Base-by-base conservation (phyloP, 2,888 invertebrate genomes). In the Abrostola tripartita region DNA sequence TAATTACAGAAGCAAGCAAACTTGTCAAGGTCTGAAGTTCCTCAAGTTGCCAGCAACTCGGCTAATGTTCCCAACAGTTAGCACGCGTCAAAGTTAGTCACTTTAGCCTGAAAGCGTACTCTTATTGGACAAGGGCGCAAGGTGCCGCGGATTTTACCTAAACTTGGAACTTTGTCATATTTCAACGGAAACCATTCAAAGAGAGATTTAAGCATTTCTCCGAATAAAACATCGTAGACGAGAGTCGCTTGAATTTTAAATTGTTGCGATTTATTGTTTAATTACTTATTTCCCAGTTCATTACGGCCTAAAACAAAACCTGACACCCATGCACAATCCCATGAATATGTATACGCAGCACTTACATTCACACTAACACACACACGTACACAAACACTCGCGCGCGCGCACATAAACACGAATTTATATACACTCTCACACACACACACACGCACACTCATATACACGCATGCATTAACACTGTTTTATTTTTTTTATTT, bases 31-130 rank as follows among this genome's bases (percentile, higher is more conserved):
- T 78, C 71, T 72, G 61, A 61, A 66, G 73, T 79, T 73, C 61
- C 47, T 61, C 58, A 77, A 81, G 78, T 83, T 81, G 66, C 49
- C 53, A 67, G 54, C 55, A 69, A 58, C 49, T 57, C 57, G 65
- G 66, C 76, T 83, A 83, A 83, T 83, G 80, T 80, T 81, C 71
- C 42, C 68, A 68, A 74, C 74, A 76, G 81, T 82, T 81, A 80
- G 74, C 75, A 80, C 73, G 82, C 75, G 82, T 82, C 81, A 74
- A 81, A 80, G 68, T 78, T 79, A 71, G 55, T 61, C 56, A 73
- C 71, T 72, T 71, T 64, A 57, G 66, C 55, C 57, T 55, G 49
- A 59, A 65, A 72, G 65, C 41, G 44, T 52, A 41, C 47, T 61
- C 53, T 73, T 74, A 68, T 67, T 67, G 68, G 72, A 77, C 72